Base-by-base conservation (phyloP, 2,797 vertebrate species). In the Scomberomorus guttatus region DNA sequence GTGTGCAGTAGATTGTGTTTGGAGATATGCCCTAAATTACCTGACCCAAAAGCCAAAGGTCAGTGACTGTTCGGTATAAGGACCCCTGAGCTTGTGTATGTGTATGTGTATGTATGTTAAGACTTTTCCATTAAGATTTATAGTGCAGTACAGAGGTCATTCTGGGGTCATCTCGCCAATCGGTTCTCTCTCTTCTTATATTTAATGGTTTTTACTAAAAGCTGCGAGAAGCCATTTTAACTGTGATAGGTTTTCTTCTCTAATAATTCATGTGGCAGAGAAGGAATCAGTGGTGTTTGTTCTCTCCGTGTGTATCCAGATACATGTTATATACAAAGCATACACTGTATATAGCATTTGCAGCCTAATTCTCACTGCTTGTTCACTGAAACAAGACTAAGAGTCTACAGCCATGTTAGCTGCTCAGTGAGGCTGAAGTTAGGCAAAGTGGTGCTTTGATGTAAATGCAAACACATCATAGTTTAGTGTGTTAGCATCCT, bases 31-130 rank as follows among this genome's bases (percentile, higher is more conserved):
- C 46, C 34, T 60, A 24, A 73, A 20, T 72, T 58, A 72, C 29
- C 44, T 24, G 39, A 81, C 25, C 61, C 14, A 20, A n/a, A 60
- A 37, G 72, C 5, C 39, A 29, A 22, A 68, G 78, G 76, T 77
- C 67, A 75, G 4, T 9, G 34, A 37, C 27, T 22, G 1, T 34
- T n/a, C 1, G 0, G 8, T 27, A 1, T 24, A 32, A 12, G 67
- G 61, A 64, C 20, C 34, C 8, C 37, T 24, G n/a, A 65, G 44
- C 37, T 8, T 6, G 2, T 27, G 0, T 25, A 8, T 46, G 18
- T 22, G 5, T 65, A 44, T 59, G 37, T 6, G 3, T 39, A 44
- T 27, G 27, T 57, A 22, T 25, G 57, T 20, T 20, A 7, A n/a
- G 18, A 20, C 18, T 50, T 14, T 14, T 9, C 12, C 13, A 56